Base-by-base conservation (phyloP, 2,888 invertebrate genomes). In the Glyphotaelius pellucidus region DNA sequence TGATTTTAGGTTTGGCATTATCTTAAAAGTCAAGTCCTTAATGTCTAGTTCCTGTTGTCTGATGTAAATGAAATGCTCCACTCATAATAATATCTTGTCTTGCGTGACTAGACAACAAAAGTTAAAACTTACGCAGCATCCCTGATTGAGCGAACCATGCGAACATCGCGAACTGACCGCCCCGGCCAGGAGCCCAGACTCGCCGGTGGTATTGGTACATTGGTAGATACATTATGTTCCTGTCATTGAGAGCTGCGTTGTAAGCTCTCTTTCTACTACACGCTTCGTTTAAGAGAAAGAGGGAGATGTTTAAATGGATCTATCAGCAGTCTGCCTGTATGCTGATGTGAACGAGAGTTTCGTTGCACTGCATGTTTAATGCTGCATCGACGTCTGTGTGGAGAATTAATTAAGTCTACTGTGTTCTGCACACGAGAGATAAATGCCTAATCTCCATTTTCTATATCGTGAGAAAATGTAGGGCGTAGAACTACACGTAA, bases 401-500 rank as follows among this genome's bases (percentile, higher is more conserved):
- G 79, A 79, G 31, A 89, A 89, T 79, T 80, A 47, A 89, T 89
- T 35, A 67, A 79, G 79, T 79, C 88, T 86, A 86, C 42, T 38
- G 42, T 86, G 67, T 25, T 67, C 67, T n/a, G 88, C 80, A n/a
- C 88, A 88, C 80, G 79, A 79, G 79, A 31, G 14, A 12, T 32
- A 79, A 89, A 38, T 89, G 32, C 88, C 32, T 42, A 42, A 89
- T 30, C 52, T 30, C 67, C 88, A 85, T 47, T 42, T 86, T 47
- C 88, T 32, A 81, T 80, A 81, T 90, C 90, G 90, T 90, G 90
- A 90, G 90, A 90, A 90, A 90, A 90, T 90, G 80, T 80, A 81
- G 90, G 90, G 80, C 90, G 80, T 88, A 35, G 86, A 83, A 35
- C 35, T 32, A 38, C 83, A 32, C 9, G 83, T 83, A 83, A 35